These are phyloP conservation scores for Bagarius yarrelli DNA, from an alignment of 2,113 vertebrate species.

Conservation along the genomic window DNA sequence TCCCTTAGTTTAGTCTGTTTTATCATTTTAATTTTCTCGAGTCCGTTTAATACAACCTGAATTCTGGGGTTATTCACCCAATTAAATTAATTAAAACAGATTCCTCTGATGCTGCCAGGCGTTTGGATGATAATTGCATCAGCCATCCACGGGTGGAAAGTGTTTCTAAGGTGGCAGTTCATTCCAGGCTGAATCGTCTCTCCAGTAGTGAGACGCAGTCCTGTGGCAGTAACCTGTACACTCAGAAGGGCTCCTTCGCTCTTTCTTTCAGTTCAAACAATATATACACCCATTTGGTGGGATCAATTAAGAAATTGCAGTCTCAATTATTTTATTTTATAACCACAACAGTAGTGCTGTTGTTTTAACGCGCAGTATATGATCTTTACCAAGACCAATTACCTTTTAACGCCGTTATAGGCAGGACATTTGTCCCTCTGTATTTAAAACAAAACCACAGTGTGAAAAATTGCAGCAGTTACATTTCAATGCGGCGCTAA, in stretches of 20 bases:
- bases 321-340: conserved; percentile 33
- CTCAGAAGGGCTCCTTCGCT: conserved; percentile 43
- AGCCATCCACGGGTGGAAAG: conserved; percentile 83
- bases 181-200: conserved; percentile 82
- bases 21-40: conserved; percentile 58
- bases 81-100: conserved; percentile 93
- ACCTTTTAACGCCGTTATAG: not conserved
- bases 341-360: conserved; percentile 4
- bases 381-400: conserved; percentile 45
- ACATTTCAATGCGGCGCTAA: conserved; percentile 19
- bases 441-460: conserved; percentile 58
- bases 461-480: conserved; percentile 59
- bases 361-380: conserved; percentile 5
- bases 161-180: conserved; percentile 59
- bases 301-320: conserved; percentile 48
- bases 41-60: conserved; percentile 77
- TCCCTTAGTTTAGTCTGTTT: not conserved
- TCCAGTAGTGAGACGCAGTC: conserved; percentile 28
- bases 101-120: conserved; percentile 84
- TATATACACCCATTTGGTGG: conserved; percentile 38
- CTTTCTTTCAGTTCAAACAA: conserved; percentile 26
- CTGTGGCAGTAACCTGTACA: conserved; percentile 65
- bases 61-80: conserved; percentile 79
- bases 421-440: not conserved
- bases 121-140: conserved; percentile 92